Evolutionary conservation across 2,113 vertebrate species (phyloP).

Genomic region (Lagopus leucura): DNA sequence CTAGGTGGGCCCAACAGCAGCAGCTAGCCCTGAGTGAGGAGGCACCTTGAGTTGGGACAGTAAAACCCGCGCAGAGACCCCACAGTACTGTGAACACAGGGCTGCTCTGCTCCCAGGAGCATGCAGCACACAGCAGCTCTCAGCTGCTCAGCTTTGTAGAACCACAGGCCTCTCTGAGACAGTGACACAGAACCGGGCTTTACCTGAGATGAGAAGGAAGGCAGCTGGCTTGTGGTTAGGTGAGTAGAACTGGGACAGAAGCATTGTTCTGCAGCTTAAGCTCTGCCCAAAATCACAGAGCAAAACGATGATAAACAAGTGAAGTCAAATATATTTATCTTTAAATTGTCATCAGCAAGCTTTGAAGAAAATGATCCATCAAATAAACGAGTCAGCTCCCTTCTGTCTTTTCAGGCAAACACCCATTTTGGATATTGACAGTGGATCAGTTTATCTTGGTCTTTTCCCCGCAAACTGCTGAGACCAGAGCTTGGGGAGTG

Average conservation of each 20-base stretch:
- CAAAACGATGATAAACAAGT: background rate
- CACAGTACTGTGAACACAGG: background rate
- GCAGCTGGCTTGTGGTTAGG: background rate
- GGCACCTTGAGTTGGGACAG: background rate
- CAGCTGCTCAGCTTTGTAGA: rapidly evolving
- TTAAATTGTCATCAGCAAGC: background rate
- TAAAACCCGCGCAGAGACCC: background rate
- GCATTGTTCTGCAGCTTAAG: rapidly evolving
- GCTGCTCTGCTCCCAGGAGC: background rate
- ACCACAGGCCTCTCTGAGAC: background rate
- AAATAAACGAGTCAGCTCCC: background rate
- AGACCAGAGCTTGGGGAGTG: background rate
- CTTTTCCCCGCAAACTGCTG: background rate
- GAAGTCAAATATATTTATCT: background rate
- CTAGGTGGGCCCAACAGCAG: background rate
- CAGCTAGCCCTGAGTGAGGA: background rate
- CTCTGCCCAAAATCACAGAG: background rate
- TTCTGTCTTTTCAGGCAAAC: background rate
- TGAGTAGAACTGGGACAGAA: background rate
- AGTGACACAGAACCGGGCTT: background rate
- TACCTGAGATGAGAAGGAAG: background rate
- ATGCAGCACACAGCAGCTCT: background rate
- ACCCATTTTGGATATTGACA: background rate
- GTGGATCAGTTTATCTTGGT: background rate
- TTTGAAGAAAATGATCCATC: background rate